Evolutionary conservation across 2,797 vertebrate species (phyloP), one percentile per base, ranked within the genome.

Genomic region (Poliocrania exsul): DNA sequence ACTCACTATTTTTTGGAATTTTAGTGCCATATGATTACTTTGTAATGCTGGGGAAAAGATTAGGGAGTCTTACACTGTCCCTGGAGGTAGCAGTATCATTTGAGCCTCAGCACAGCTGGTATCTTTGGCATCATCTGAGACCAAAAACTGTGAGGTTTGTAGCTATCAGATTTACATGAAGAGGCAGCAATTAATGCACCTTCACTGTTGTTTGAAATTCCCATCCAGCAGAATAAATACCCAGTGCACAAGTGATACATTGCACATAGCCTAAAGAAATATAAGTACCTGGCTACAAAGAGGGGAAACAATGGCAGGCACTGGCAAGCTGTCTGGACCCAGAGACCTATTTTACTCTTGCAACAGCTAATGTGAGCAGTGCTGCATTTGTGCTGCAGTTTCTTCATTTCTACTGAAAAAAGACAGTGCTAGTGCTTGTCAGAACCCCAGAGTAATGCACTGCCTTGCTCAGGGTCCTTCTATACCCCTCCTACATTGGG

Each of bases 401-500:
- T 24, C 15, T 57, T 35, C 25, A 17, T 69, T 77, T 5, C 4
- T 72, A 67, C 69, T 60, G 21, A 4, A 2, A 3, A 37, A 23
- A 29, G 8, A 14, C 23, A 20, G 11, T 24, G 53, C 16, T 66
- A 13, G 46, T 10, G 4, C 50, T 75, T 56, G 16, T 33, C 46
- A 69, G 54, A 69, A 25, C 6, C 3, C 31, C 33, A 56, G 28
- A 20, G 5, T 46, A 44, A 57, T 17, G 37, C 46, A 40, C 3
- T 46, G 56, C 53, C 51, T 69, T 81, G 16, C 10, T n/a, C 33
- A 28, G 18, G 7, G 26, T 49, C 16, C 26, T 74, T 51, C 31
- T 56, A 37, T 7, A 14, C 1, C 1, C 4, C 16, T 11, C 9
- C 16, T 25, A 11, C 2, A 5, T 3, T 8, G 9, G 12, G 21